Base-by-base conservation (phyloP, 2,797 vertebrate genomes). In the Sebastes melanostomus region DNA sequence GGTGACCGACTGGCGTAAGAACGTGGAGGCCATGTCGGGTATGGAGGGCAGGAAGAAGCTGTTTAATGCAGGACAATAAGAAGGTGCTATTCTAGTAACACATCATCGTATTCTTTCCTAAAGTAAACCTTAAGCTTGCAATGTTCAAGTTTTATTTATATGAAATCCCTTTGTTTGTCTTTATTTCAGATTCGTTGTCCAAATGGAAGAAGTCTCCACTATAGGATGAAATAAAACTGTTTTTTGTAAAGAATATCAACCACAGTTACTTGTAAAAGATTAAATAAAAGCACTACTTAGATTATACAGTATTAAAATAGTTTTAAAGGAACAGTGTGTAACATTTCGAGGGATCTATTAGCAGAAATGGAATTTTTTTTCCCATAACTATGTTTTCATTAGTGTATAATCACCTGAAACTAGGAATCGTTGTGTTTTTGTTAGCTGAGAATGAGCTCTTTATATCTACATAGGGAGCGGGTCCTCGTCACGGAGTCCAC, bases 11-110 rank as follows among this genome's bases (percentile, higher is more conserved):
- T 96, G 94, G 94, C 93, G 95, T 86, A 96, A 96, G 85, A 96
- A 96, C 4, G 94, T 96, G 90, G 95, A 95, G 78, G 95, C 94
- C 83, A 94, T 95, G 93, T 94, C 95, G 13, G 94, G 95, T 22
- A 95, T 96, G 95, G 94, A 96, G 80, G 95, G 95, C 86, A 94
- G 95, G 80, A 96, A 95, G 93, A 96, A 96, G 89, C 74, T 95
- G 83, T 96, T 96, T 85, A 72, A 89, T 20, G 90, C 89, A 4
- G 86, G 87, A 36, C 92, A 94, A 76, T 92, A 71, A 90, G 22
- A 75, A 55, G 67, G 61, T 46, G 62, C 18, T 42, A 24, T 42
- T 22, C 66, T 58, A 56, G 52, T 30, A 55, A 74, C 18, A 78
- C 30, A 29, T 71, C 8, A 38, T 50, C 29, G 1, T 46, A 46